Evolutionary conservation across 2,888 invertebrate genomes (phyloP).

Genomic region (Cephus pygmeus): DNA sequence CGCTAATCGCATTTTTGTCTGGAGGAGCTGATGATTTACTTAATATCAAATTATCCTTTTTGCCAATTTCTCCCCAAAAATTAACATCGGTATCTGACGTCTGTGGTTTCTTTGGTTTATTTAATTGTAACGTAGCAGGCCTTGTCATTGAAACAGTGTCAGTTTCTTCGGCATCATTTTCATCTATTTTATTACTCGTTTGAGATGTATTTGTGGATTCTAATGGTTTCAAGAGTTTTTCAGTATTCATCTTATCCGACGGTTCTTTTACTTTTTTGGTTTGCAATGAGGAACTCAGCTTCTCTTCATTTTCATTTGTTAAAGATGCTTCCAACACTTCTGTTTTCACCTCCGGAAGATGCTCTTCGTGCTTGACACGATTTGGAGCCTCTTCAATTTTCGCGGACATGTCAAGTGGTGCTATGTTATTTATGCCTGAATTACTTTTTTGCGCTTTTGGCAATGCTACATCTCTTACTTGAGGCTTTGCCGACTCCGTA

Average conservation of each 20-base stretch:
- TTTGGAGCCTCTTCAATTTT: background rate
- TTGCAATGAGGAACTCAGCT: constrained; percentile 6
- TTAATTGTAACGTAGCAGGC: background rate
- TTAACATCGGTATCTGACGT: background rate
- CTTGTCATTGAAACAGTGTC: background rate
- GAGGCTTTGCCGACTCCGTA: background rate
- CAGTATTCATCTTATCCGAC: background rate
- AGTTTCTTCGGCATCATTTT: constrained; percentile 8
- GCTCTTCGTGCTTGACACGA: background rate
- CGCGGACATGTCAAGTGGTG: background rate
- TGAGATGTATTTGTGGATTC: constrained; percentile 12
- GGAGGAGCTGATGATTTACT: background rate
- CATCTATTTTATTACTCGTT: constrained; percentile 19
- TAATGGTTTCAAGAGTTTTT: background rate
- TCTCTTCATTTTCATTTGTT: constrained; percentile 20
- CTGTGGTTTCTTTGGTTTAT: background rate
- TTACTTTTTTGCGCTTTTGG: constrained; percentile 53
- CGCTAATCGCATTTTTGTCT: background rate
- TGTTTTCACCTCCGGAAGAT: constrained; percentile 6
- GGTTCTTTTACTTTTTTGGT: background rate
- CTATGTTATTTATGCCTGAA: constrained; percentile 40
- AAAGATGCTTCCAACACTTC: constrained; percentile 5
- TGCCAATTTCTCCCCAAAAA: background rate
- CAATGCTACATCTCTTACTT: constrained; percentile 22
- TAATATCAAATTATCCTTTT: background rate